These are phyloP conservation scores for Ricordea florida DNA, from an alignment of 92 coral and sea anemone genomes.

Conservation along the genomic window DNA sequence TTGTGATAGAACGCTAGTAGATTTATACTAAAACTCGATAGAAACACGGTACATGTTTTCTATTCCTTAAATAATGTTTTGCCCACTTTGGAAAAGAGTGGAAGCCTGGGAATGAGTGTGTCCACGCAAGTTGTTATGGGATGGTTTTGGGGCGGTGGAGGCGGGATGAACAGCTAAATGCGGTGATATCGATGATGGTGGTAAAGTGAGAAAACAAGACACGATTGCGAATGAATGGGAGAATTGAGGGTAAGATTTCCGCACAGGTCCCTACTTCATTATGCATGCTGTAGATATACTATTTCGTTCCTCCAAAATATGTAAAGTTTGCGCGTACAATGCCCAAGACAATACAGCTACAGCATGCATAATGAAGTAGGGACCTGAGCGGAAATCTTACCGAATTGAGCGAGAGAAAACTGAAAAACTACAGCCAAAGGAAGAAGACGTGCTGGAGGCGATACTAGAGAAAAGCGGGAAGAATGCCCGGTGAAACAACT, in stretches of 20 bases:
- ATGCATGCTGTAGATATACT: too few species aligned
- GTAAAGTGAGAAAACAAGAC: background rate
- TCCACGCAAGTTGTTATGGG: background rate
- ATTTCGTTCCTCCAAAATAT: too few species aligned
- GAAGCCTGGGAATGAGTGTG: background rate
- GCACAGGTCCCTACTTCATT: too few species aligned
- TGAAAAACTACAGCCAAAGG: constrained; percentile 2
- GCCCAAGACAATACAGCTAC: too few species aligned
- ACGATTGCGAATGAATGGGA: constrained; percentile 15
- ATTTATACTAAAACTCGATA: too few species aligned
- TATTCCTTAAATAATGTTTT: too few species aligned
- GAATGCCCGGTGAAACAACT: constrained; percentile 50
- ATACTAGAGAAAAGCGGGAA: constrained; percentile 15
- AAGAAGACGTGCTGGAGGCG: constrained; percentile 21
- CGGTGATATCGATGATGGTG: background rate
- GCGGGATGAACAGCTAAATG: background rate
- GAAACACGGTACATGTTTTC: too few species aligned
- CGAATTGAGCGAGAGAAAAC: background rate
- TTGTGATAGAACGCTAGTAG: too few species aligned
- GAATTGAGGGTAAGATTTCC: too few species aligned
- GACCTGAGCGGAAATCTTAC: too few species aligned
- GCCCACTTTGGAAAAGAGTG: background rate
- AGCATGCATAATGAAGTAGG: too few species aligned
- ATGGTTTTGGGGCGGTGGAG: constrained; percentile 5
- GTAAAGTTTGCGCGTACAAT: too few species aligned